phyloP scores from a whole-genome alignment of 2,888 invertebrate species.

The Pollenia labialis region DNA sequence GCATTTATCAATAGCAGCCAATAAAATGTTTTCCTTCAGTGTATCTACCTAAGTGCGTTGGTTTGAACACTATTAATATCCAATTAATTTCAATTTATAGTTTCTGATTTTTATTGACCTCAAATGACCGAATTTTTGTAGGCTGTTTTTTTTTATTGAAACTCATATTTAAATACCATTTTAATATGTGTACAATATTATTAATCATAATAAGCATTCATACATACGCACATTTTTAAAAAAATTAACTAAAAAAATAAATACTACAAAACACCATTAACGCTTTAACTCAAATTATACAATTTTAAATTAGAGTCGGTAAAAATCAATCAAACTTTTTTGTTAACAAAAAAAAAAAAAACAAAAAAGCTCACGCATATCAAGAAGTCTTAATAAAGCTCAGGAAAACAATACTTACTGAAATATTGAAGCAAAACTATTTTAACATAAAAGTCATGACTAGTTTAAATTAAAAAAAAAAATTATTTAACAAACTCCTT shows the following conservation, averaged over 20 bases:
- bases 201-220: too few relatives aligned
- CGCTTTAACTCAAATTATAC: constrained; percentile 47
- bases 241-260: constrained; percentile 8
- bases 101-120: background rate
- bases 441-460: constrained; percentile 56
- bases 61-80: too few relatives aligned
- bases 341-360: constrained; percentile 3
- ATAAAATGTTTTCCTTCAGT: too few relatives aligned
- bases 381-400: constrained; percentile 7
- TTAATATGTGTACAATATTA: too few relatives aligned
- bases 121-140: background rate
- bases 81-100: too few relatives aligned
- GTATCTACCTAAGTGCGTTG: too few relatives aligned
- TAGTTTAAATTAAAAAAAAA: constrained; percentile 23
- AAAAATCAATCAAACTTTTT: constrained; percentile 63
- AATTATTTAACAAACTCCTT: constrained; percentile 10
- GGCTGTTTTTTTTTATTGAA: background rate
- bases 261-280: constrained; percentile 66
- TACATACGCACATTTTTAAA: background rate
- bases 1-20: too few relatives aligned
- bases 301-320: constrained; percentile 59
- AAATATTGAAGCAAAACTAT: constrained; percentile 28
- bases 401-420: background rate
- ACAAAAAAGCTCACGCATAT: constrained; percentile 52
- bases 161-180: background rate